Base-by-base conservation (phyloP, 1,140 invertebrate species). In the Cyrtorhinus lividipennis region DNA sequence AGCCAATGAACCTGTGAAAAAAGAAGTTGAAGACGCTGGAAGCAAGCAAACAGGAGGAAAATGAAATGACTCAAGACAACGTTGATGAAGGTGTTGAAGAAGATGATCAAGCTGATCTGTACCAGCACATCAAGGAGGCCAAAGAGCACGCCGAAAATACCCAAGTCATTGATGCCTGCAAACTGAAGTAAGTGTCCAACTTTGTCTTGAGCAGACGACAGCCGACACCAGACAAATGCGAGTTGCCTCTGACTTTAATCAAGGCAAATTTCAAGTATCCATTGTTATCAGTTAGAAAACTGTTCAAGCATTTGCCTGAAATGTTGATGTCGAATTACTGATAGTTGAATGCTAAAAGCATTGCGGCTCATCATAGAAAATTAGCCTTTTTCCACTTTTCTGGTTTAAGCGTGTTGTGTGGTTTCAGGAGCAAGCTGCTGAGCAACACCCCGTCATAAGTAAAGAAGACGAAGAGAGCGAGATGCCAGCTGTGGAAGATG, bases 101-200 rank as follows among this genome's bases (percentile, higher is more conserved):
- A 8, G 72, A 79, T 3, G 69, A 72, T 45, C 77, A 81, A 24
- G 78, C 83, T 1, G 86, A 91, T 56, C 77, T 86, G 46, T 95
- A 87, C 73, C 85, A 95, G 73, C 92, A 95, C 72, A 83, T 95
- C 0, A 84, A 87, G 67, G 82, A 92, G 67, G 80, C 87, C 0
- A 83, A 86, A 63, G 81, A 83, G 20, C 63, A 46, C 25, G 67
- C 74, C 8, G 66, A 71, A 59, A 78, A 81, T 67, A 70, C 74
- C 10, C 75, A 80, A 65, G 78, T 77, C 20, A 68, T 82, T 61
- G 83, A 84, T 72, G 75, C 77, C 13, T 81, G 81, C 20, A 81
- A 18, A 81, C 79, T 1, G 71, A 75, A 59, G 72, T 72, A 65
- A 44, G 38, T n/a, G n/a, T n/a, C n/a, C n/a, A n/a, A n/a, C n/a